These are phyloP conservation scores for Laupala kohalensis DNA, from an alignment of 1,140 invertebrate genomes.

Conservation along the genomic window DNA sequence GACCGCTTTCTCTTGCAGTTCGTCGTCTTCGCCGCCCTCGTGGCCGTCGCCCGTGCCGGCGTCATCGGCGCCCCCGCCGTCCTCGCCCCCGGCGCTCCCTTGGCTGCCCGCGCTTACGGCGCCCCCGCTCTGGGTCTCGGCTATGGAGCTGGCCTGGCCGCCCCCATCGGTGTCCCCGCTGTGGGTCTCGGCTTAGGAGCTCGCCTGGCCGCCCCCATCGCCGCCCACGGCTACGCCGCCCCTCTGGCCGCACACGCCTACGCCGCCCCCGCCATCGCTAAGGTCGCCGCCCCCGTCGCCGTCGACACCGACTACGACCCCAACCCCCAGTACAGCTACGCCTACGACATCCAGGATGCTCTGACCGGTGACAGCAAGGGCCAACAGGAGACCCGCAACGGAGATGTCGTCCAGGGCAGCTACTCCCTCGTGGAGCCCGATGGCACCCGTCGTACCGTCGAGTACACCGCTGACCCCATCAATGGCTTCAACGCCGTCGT, in stretches of 20 bases:
- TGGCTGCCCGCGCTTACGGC: slow-evolving; percentile 2
- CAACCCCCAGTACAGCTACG: slow-evolving; percentile 15
- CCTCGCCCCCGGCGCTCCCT: slow-evolving; percentile 15
- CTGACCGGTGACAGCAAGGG: slow-evolving; percentile 23
- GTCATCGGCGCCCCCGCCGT: slow-evolving; percentile 20
- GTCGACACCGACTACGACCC: slow-evolving; percentile 16
- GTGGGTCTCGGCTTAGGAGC: neutral
- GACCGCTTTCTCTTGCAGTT: no score
- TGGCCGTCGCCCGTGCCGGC: slow-evolving; percentile 30
- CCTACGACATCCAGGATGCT: slow-evolving; percentile 19
- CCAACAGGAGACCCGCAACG: slow-evolving; percentile 15
- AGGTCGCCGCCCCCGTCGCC: slow-evolving; percentile 19
- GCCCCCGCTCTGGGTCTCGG: neutral
- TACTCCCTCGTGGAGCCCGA: slow-evolving; percentile 19
- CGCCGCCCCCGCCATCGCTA: slow-evolving; percentile 17
- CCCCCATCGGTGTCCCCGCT: neutral
- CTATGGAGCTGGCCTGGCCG: neutral
- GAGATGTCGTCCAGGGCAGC: slow-evolving; percentile 17
- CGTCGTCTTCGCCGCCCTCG: slow-evolving; percentile 27
- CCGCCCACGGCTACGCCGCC: neutral
- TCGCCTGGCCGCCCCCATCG: neutral
- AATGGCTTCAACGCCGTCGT: slow-evolving; percentile 23
- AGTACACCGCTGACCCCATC: slow-evolving; percentile 23
- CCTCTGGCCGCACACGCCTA: slow-evolving; percentile 6
- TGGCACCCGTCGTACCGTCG: slow-evolving; percentile 19